Percentiles rank a stretch among this genome's conserved stretches.
Evolutionary conservation across 2,888 invertebrate genomes (phyloP).

Genomic region (Mythimna loreyi): DNA sequence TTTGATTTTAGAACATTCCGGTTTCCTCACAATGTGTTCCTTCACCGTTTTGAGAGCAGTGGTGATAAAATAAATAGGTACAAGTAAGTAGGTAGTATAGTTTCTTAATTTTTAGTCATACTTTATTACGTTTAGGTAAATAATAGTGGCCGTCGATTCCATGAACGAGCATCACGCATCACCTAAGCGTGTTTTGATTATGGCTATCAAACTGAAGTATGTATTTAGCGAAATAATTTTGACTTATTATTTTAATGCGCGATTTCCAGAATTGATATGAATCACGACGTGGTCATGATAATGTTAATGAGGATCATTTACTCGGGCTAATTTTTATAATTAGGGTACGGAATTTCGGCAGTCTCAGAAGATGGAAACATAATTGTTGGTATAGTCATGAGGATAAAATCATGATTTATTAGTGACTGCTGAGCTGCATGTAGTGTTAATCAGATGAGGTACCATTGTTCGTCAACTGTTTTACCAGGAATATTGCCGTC

Average conservation of each 20-base stretch:
- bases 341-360: conserved; percentile 36
- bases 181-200: conserved; percentile 66
- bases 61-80: too few relatives aligned
- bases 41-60: too few relatives aligned
- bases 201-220: conserved; percentile 49
- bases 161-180: conserved; percentile 35
- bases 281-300: conserved; percentile 47
- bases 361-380: conserved; percentile 38
- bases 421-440: neutral
- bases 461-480: neutral
- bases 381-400: conserved; percentile 19
- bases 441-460: conserved; percentile 2
- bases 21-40: too few relatives aligned
- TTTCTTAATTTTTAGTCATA: conserved; percentile 48
- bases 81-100: conserved; percentile 50
- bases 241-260: conserved; percentile 55
- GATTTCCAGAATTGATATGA: conserved; percentile 61
- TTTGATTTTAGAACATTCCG: too few relatives aligned
- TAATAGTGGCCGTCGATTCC: conserved; percentile 41
- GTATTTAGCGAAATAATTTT: conserved; percentile 60
- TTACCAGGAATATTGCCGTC: neutral
- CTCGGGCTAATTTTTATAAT: conserved; percentile 55
- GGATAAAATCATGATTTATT: conserved; percentile 33
- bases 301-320: conserved; percentile 57
- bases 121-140: conserved; percentile 44